These are phyloP conservation scores for Spheniscus mendiculus DNA, from an alignment of 2,113 vertebrate genomes.

Conservation along the genomic window DNA sequence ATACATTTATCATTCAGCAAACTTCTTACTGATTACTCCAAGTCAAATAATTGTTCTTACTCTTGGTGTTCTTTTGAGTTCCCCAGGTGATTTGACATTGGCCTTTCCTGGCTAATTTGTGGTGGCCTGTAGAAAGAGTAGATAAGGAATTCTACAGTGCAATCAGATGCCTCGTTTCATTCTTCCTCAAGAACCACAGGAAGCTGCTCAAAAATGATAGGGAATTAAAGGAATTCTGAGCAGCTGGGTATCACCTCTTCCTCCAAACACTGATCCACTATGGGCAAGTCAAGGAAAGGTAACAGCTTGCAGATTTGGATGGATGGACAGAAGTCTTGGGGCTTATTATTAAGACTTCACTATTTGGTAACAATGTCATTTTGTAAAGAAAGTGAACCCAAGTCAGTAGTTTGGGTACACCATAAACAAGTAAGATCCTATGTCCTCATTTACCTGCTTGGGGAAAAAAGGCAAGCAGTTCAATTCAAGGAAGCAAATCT, in stretches of 20 bases:
- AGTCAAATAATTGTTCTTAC: background rate
- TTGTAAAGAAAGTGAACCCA: background rate
- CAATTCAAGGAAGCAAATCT: background rate
- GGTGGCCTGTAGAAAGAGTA: background rate
- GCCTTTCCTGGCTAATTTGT: background rate
- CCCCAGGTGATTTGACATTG: background rate
- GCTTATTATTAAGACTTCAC: background rate
- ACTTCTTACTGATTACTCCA: background rate
- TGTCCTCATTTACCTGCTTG: background rate
- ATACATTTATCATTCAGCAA: background rate
- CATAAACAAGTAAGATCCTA: background rate
- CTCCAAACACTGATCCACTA: background rate
- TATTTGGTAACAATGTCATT: background rate
- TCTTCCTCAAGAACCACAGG: constrained; percentile 6
- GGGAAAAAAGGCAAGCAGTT: background rate
- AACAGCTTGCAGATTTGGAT: background rate
- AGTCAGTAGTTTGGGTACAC: background rate
- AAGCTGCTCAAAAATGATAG: background rate
- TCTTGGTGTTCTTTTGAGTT: background rate
- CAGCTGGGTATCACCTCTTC: background rate
- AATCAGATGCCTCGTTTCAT: constrained; percentile 33
- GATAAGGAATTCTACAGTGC: background rate
- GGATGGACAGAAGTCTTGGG: background rate
- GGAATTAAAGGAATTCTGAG: constrained; percentile 10
- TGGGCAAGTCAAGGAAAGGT: background rate